Percentiles rank a stretch among this genome's conserved stretches.
phyloP scores from a whole-genome alignment of 1,140 invertebrate genomes.

The Drosophila sucinea region DNA sequence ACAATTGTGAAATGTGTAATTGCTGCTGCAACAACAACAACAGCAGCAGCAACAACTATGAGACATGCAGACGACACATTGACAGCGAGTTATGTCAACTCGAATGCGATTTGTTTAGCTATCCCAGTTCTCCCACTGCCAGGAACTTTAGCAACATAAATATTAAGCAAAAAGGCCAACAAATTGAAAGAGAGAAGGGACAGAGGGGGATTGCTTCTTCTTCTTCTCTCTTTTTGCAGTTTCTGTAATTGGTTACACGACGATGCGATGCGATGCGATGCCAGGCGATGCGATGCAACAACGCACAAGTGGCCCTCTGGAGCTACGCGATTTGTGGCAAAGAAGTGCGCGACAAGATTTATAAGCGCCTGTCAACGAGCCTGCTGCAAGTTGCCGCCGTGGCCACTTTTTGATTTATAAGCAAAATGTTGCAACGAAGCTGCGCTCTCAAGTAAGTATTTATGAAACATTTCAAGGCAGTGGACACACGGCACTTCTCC shows the following conservation, averaged over 20 bases:
- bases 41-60: conserved; percentile 57
- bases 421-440: conserved; percentile 69
- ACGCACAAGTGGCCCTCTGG: conserved; percentile 61
- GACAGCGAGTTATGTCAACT: conserved; percentile 79
- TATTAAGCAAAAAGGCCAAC: conserved; percentile 33
- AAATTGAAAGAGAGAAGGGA: neutral
- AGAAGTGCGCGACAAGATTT: conserved; percentile 79
- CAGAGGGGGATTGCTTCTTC: neutral
- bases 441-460: conserved; percentile 55
- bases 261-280: neutral
- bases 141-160: conserved; percentile 71
- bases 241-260: conserved; percentile 74
- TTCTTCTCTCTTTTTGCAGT: conserved; percentile 38
- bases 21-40: conserved; percentile 64
- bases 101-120: conserved; percentile 76
- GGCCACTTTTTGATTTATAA: conserved; percentile 81
- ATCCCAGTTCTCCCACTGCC: conserved; percentile 51
- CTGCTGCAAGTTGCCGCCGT: conserved; percentile 50
- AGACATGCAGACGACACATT: conserved; percentile 78
- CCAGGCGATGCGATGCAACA: conserved; percentile 6
- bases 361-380: conserved; percentile 77
- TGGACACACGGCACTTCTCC: conserved; percentile 33
- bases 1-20: conserved; percentile 81
- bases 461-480: conserved; percentile 79
- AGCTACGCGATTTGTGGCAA: conserved; percentile 24